A percentile compares a stretch with the other conserved stretches of the same genome.
Evolutionary conservation across 1,140 invertebrate genomes (phyloP).

Genomic region (Ceratosolen fusciceps): DNA sequence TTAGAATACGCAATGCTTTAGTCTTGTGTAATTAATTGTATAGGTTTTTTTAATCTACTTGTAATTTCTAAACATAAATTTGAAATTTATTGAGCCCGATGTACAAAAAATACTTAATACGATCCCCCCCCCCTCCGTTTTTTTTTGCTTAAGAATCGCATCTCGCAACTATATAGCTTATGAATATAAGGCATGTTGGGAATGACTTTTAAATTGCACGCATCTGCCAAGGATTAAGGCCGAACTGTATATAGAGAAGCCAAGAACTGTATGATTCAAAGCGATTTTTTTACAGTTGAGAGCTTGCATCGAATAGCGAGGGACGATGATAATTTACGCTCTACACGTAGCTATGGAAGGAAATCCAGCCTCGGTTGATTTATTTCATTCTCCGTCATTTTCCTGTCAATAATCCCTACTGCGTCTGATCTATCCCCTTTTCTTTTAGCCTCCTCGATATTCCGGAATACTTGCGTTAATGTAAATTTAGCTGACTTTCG

Average conservation of each 20-base stretch:
- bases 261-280: neutral
- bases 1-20: no score
- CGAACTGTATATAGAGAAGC: neutral
- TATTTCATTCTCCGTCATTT: slow-evolving; percentile 46
- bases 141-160: no score
- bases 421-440: neutral
- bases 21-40: no score
- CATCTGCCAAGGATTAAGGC: neutral
- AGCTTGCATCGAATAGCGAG: neutral
- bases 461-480: neutral
- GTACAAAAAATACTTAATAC: no score
- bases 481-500: slow-evolving; percentile 1
- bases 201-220: neutral
- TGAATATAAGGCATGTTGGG: no score
- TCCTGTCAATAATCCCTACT: slow-evolving; percentile 38
- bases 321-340: slow-evolving; percentile 36
- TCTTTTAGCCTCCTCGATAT: neutral
- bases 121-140: no score
- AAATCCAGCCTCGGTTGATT: slow-evolving; percentile 36
- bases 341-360: slow-evolving; percentile 5
- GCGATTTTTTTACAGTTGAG: slow-evolving; percentile 31
- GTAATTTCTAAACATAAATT: no score
- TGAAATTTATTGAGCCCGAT: no score
- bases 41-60: no score
- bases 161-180: no score